phyloP scores from a whole-genome alignment of 2,113 vertebrate species.

The Planiliza haematocheilus region DNA sequence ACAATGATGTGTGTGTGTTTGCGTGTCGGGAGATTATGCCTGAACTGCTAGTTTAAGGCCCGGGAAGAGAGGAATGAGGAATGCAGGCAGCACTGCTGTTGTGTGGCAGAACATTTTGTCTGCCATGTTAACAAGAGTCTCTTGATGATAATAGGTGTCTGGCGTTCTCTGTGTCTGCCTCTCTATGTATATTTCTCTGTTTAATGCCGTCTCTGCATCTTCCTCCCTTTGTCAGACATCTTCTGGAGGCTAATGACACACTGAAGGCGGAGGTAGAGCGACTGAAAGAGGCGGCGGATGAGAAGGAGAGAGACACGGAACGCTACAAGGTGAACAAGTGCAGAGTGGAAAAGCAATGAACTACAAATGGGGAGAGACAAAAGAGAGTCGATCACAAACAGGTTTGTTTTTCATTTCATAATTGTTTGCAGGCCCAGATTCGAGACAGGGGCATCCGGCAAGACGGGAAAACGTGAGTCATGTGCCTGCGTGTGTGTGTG shows the following conservation, averaged over 20 bases:
- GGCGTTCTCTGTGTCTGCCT: conserved; percentile 29
- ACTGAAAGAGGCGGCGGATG: conserved; percentile 65
- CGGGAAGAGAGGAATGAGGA: conserved; percentile 34
- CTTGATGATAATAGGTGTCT: conserved; percentile 67
- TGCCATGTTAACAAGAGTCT: conserved; percentile 62
- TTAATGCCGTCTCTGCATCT: conserved; percentile 40
- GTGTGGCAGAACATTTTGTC: conserved; percentile 46
- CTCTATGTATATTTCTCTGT: conserved; percentile 52
- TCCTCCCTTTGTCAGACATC: conserved; percentile 66
- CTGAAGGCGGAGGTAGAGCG: conserved; percentile 76
- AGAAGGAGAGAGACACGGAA: conserved; percentile 66
- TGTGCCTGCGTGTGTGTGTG: not conserved
- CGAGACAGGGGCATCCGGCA: conserved; percentile 21
- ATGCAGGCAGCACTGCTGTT: conserved; percentile 21
- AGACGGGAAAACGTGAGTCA: conserved; percentile 66
- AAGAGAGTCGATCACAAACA: conserved; percentile 52
- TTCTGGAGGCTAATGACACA: conserved; percentile 74
- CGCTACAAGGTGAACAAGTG: conserved; percentile 73
- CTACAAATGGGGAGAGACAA: conserved; percentile 37
- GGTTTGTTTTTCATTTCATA: conserved; percentile 51
- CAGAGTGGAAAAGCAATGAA: conserved; percentile 45
- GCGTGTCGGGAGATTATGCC: conserved; percentile 29
- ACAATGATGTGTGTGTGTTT: conserved; percentile 14
- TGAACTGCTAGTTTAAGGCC: conserved; percentile 54
- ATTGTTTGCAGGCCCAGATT: conserved; percentile 66